Evolutionary conservation across 2,888 invertebrate genomes (phyloP), one percentile per base, ranked within the genome.

Genomic region (Ophion ventricosus): DNA sequence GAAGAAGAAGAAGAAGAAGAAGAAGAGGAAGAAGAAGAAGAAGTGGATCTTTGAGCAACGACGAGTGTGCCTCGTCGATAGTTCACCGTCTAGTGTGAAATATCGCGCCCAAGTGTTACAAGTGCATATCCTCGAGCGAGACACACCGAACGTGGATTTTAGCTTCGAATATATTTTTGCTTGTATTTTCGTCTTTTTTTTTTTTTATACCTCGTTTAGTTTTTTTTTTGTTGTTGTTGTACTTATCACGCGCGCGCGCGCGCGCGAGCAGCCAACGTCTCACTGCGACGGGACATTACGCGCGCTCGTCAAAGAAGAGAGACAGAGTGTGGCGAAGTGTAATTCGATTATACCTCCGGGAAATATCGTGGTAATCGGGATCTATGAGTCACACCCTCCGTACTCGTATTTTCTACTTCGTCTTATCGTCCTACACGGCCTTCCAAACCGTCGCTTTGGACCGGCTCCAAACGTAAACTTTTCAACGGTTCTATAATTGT

Each of bases 61-160:
- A 85, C 43, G 43, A 43, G 85, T 80, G 80, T 85, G 80, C 83
- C 82, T 72, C 86, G 87, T 87, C 87, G 87, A 86, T 83, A 86
- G 86, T 91, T 92, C 92, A 86, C 91, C 90, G 89, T 88, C 90
- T 93, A 92, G 93, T 93, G 93, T 93, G 93, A 93, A 93, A 93
- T 93, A 93, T 93, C 93, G 91, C 93, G 93, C 90, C 93, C 92
- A 92, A 92, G 93, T 93, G 93, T 92, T 92, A 93, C 91, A 90
- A 92, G 90, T 88, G 88, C 79, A 87, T 87, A 82, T 85, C 82
- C 80, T 76, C 76, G 79, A 76, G 64, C 77, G 74, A 56, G 54
- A 35, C 54, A 56, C n/a, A 67, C 57, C 69, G 66, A 57, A 67
- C 66, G 63, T 67, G 56, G 66, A 66, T 80, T 84, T 82, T 66